phyloP scores from a whole-genome alignment of 1,140 invertebrate genomes.

The Steinernema feltiae region DNA sequence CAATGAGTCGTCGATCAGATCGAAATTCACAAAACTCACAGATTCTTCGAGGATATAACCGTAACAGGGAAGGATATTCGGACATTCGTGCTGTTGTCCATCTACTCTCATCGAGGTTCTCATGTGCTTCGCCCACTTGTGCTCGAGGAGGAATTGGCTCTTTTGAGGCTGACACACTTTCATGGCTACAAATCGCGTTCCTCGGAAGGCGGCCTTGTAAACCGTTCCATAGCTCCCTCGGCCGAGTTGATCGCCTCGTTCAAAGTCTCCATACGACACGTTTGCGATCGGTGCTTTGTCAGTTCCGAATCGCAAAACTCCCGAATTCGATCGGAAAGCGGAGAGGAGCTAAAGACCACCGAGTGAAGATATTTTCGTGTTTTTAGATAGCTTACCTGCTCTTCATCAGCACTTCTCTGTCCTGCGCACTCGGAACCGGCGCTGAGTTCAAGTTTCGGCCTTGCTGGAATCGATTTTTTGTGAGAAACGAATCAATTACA shows the following conservation, averaged over 20 bases:
- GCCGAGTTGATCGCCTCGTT: background rate
- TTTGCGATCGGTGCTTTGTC: background rate
- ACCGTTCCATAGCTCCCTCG: background rate
- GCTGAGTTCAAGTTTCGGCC: too few relatives aligned
- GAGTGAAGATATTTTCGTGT: too few relatives aligned
- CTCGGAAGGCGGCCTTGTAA: background rate
- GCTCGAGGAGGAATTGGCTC: too few relatives aligned
- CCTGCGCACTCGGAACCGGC: too few relatives aligned
- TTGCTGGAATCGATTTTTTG: too few relatives aligned
- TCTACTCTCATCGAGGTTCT: background rate
- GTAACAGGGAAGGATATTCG: background rate
- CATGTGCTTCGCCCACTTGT: background rate
- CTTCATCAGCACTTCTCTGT: background rate
- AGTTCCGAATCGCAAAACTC: background rate
- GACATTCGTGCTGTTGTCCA: background rate
- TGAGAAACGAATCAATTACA: too few relatives aligned
- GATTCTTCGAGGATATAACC: too few relatives aligned
- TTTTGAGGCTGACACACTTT: too few relatives aligned
- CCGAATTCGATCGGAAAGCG: background rate
- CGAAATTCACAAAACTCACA: too few relatives aligned
- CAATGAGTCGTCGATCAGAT: background rate
- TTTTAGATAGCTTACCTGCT: too few relatives aligned
- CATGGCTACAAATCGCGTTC: background rate
- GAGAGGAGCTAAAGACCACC: background rate
- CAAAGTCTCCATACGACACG: background rate